phyloP scores from a whole-genome alignment of 2,888 invertebrate genomes.

The Leptopilina drosophilae region DNA sequence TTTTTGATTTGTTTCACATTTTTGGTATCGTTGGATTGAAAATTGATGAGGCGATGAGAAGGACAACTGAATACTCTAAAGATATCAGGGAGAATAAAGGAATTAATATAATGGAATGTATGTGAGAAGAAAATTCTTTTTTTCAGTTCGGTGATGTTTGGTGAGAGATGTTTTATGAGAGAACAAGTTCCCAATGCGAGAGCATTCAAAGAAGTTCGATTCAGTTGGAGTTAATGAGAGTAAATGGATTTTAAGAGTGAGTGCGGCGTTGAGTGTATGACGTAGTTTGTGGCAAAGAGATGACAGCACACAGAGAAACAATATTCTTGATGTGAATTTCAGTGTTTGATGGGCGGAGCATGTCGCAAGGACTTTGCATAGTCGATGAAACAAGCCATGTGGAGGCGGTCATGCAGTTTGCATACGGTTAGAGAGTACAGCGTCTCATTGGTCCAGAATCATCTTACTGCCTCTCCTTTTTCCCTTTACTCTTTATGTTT shows the following conservation, averaged over 20 bases:
- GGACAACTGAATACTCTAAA: no score
- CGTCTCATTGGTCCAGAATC: constrained; percentile 73
- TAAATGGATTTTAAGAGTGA: constrained; percentile 31
- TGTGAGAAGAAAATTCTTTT: constrained; percentile 3
- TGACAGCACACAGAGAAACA: constrained; percentile 28
- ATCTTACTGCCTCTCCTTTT: constrained; percentile 48
- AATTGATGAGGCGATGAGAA: no score
- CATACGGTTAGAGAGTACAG: constrained; percentile 71
- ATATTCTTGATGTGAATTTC: constrained; percentile 27
- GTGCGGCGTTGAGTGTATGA: constrained; percentile 6
- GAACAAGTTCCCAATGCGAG: not conserved
- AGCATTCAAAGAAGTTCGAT: constrained; percentile 33
- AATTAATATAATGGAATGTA: constrained; percentile 14
- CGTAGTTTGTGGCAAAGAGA: not conserved
- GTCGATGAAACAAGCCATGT: constrained; percentile 66
- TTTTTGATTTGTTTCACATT: no score
- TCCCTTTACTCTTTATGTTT: constrained; percentile 50
- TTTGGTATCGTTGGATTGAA: no score
- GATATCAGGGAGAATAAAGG: no score
- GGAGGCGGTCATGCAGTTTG: constrained; percentile 74
- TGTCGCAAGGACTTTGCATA: constrained; percentile 71
- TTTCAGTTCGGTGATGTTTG: not conserved
- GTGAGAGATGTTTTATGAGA: constrained; percentile 3
- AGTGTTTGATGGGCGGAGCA: constrained; percentile 68
- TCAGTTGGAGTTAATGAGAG: constrained; percentile 34